A percentile compares a stretch with the other conserved stretches of the same genome.
Evolutionary conservation across 37 sponge, comb jelly and placozoan genomes (phyloP).

Genomic region (Cladorhizidae sp.): DNA sequence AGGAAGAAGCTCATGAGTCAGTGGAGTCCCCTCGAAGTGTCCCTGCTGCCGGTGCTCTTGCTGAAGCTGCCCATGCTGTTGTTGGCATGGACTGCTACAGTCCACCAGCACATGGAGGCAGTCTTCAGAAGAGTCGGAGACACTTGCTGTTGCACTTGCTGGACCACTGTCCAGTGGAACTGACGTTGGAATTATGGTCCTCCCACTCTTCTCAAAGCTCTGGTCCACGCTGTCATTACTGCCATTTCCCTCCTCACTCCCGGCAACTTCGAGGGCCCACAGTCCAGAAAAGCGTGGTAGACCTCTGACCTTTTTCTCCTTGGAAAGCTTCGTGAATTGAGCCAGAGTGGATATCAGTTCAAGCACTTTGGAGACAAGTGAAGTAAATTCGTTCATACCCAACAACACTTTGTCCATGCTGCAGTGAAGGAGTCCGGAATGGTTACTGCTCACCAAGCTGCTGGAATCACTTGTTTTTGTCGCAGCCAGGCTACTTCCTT

Average conservation of each 20-base stretch:
- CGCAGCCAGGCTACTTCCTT: not conserved
- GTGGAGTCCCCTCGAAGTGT: too few species aligned
- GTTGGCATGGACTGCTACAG: not conserved
- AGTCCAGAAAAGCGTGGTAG: constrained; percentile 52
- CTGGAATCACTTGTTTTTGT: not conserved
- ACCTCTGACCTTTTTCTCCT: constrained; percentile 22
- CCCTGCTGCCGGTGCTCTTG: too few species aligned
- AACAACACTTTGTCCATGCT: constrained; percentile 26
- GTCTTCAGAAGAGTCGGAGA: constrained; percentile 2
- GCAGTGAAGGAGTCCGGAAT: constrained; percentile 27
- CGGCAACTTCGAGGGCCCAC: constrained; percentile 7
- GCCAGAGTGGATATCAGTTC: constrained; percentile 50
- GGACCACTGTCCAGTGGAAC: too few species aligned
- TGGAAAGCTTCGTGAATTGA: constrained; percentile 37
- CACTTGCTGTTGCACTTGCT: not conserved
- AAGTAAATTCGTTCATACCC: constrained; percentile 30
- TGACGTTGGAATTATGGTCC: too few species aligned
- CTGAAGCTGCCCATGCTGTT: constrained; percentile 8
- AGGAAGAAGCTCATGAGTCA: not conserved
- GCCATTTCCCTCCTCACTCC: not conserved
- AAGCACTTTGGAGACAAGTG: constrained; percentile 34
- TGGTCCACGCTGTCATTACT: not conserved
- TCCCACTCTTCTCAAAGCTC: not conserved
- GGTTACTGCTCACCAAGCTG: not conserved
- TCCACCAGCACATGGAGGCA: constrained; percentile 15